These are phyloP conservation scores for Nerophis ophidion DNA, from an alignment of 2,113 vertebrate species.

Conservation along the genomic window DNA sequence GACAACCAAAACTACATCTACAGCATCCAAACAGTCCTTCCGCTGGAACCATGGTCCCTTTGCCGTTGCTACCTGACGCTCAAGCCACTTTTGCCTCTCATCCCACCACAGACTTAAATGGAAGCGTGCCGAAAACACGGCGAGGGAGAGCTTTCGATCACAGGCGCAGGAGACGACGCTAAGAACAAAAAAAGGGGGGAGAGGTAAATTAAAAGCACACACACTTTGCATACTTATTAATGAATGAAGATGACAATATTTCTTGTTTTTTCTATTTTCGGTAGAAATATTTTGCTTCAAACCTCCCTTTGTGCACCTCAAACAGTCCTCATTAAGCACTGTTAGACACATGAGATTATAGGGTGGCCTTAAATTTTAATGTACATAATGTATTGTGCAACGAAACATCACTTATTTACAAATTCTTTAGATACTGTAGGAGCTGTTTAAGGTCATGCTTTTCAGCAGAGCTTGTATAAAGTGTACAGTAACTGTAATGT, in stretches of 20 bases:
- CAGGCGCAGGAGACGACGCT: constrained; percentile 68
- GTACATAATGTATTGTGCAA: constrained; percentile 19
- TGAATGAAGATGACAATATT: constrained; percentile 40
- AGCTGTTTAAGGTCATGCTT: constrained; percentile 46
- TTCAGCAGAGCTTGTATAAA: constrained; percentile 38
- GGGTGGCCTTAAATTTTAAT: constrained; percentile 51
- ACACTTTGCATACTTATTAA: constrained; percentile 26
- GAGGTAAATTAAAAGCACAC: constrained; percentile 23
- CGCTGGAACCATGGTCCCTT: constrained; percentile 28
- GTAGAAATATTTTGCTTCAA: constrained; percentile 22
- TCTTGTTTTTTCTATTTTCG: constrained; percentile 33
- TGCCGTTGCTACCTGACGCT: constrained; percentile 57
- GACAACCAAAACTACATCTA: constrained; percentile 49
- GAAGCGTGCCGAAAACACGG: constrained; percentile 53
- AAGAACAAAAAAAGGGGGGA: constrained; percentile 23
- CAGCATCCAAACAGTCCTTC: constrained; percentile 52
- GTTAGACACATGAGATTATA: constrained; percentile 28
- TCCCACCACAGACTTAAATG: constrained; percentile 45
- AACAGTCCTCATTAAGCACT: constrained; percentile 35
- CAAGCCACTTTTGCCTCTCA: constrained; percentile 56
- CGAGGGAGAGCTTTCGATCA: constrained; percentile 70
- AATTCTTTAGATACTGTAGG: constrained; percentile 28
- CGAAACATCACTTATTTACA: constrained; percentile 26
- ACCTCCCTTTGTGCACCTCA: constrained; percentile 20
- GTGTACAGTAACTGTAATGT: constrained; percentile 42